A percentile compares a stretch with the other conserved stretches of the same genome.
Conservation (phyloP, 2,797 vertebrate species). For the Eremophila alpestris region DNA sequence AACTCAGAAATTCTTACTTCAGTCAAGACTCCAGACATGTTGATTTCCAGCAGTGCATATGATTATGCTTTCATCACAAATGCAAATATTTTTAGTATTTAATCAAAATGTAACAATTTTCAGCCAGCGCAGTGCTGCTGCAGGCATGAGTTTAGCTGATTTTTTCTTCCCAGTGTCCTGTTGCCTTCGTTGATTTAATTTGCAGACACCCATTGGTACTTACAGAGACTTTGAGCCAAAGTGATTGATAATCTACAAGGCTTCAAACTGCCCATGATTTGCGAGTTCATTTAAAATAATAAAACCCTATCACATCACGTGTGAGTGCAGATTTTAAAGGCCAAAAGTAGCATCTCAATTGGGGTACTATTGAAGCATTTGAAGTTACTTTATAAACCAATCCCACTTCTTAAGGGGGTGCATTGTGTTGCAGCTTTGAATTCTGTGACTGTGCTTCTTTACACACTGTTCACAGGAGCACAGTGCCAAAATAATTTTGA, state of each 20-base stretch:
- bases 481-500: background rate
- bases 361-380: background rate
- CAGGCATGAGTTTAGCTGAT: background rate
- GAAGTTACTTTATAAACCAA: background rate
- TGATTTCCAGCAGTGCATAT: background rate
- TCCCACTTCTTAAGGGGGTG: background rate
- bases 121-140: background rate
- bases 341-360: background rate
- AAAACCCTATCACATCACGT: background rate
- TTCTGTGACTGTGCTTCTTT: background rate
- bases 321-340: background rate
- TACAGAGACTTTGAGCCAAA: background rate
- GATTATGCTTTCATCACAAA: background rate
- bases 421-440: background rate
- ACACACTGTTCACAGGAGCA: accelerated
- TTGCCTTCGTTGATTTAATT: background rate
- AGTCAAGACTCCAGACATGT: background rate
- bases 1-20: background rate
- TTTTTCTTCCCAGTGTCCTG: background rate
- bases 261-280: background rate
- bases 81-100: background rate
- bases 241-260: too few relatives aligned
- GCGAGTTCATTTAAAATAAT: background rate
- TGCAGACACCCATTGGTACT: background rate
- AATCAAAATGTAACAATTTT: background rate